A percentile compares a stretch with the other conserved stretches of the same genome.
Conservation (phyloP, 2,113 vertebrate species). For the Neolamprologus sp. region DNA sequence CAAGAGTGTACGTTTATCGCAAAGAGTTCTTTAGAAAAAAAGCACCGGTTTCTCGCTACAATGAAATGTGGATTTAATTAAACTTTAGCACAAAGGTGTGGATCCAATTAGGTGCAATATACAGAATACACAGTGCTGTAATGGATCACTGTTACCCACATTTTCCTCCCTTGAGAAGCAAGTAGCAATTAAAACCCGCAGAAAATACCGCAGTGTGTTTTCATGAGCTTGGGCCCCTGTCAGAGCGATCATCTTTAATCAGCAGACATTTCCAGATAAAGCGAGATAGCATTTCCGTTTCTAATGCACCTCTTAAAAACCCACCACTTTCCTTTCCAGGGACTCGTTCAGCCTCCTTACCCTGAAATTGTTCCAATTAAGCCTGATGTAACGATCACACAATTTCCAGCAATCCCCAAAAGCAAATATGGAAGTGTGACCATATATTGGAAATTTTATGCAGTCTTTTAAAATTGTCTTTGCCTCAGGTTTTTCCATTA, state of each 20-base stretch:
- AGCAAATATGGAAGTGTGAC: constrained; percentile 16
- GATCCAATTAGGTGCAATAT: constrained; percentile 12
- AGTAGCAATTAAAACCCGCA: constrained; percentile 22
- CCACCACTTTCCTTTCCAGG: not conserved
- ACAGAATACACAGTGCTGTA: not conserved
- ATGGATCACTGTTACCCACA: constrained; percentile 9
- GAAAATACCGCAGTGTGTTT: not conserved
- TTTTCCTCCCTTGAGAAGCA: constrained; percentile 4
- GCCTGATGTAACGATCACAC: constrained; percentile 41
- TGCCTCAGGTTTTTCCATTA: constrained; percentile 24
- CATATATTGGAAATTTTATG: not conserved
- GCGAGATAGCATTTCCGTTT: not conserved
- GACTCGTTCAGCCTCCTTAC: not conserved
- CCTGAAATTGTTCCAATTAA: constrained; percentile 28
- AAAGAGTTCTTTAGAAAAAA: not conserved
- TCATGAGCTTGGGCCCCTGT: not conserved
- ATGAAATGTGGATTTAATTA: constrained; percentile 15
- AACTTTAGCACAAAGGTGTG: not conserved
- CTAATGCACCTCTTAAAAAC: not conserved
- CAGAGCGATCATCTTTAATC: constrained; percentile 20
- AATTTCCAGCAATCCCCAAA: constrained; percentile 24
- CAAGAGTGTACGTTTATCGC: not conserved
- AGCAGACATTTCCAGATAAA: not conserved
- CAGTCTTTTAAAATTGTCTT: not conserved
- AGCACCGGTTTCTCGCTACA: not conserved